A percentile compares a stretch with the other conserved stretches of the same genome.
These are phyloP conservation scores for Herpailurus yagouaroundi DNA, from an alignment of 2,113 vertebrate species.

Conservation along the genomic window DNA sequence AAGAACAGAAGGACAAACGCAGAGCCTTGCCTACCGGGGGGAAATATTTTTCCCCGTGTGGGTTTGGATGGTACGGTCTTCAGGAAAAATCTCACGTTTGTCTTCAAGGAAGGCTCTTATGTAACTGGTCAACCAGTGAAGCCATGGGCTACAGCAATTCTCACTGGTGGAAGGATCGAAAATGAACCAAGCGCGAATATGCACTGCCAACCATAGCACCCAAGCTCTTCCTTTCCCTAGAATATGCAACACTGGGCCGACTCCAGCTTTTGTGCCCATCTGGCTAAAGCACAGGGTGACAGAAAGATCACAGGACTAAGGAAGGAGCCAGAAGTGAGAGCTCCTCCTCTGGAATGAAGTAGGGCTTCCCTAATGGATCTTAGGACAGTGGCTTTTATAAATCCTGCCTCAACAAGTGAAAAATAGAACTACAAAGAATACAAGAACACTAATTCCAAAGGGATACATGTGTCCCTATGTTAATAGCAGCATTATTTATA, in stretches of 20 bases:
- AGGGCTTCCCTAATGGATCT: background rate
- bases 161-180: background rate
- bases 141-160: background rate
- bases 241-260: fast-evolving
- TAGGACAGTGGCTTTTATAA: background rate
- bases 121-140: background rate
- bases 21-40: background rate
- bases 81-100: background rate
- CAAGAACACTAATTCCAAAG: background rate
- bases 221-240: background rate
- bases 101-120: background rate
- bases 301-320: background rate
- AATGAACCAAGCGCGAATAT: background rate
- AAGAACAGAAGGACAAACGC: background rate
- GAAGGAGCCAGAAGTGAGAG: background rate
- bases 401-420: background rate
- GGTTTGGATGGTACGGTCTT: background rate
- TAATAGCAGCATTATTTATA: background rate
- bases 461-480: background rate
- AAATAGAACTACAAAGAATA: background rate
- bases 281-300: background rate
- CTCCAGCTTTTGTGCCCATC: background rate
- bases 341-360: background rate
- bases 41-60: background rate
- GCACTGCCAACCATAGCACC: background rate